Evolutionary conservation across 2,888 invertebrate genomes (phyloP), one percentile per base, ranked within the genome.

Genomic region (Chymomyza procnemis): DNA sequence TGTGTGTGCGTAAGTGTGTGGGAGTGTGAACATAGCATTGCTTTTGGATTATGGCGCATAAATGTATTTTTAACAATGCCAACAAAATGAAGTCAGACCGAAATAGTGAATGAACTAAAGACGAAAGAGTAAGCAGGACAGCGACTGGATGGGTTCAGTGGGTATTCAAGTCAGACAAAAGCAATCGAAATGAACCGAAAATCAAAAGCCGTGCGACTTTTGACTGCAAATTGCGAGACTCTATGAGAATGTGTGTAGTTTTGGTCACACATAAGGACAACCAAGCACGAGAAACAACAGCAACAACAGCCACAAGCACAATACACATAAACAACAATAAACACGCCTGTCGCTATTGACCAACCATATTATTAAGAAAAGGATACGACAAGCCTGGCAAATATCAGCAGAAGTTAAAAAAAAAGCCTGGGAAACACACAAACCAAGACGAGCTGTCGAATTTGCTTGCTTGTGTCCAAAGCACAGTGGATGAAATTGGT

Each of bases 31-130:
- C 18, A 30, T 46, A 79, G 71, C 74, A 74, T 79, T 74, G 73
- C 80, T 77, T 83, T 83, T 83, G 83, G 83, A 85, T 84, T 79
- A 85, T 85, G 80, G 73, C 75, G 79, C 85, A 84, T 85, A 85
- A 85, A 84, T 83, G 80, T 84, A 41, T 85, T 84, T 84, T 83
- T 81, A 85, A 84, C 83, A 80, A 78, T 76, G 61, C 47, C 48
- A 54, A 56, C 48, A 54, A 56, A 60, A 64, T 46, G 19, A 26
- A 26, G 48, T 34, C 8, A n/a, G 21, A 26, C 16, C 26, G 30
- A 55, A 67, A 16, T 16, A 56, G 30, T 16, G n/a, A 26, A 50
- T 22, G 22, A 6, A 22, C 21, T 4, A 21, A n/a, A 56, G 22
- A n/a, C 14, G 16, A n/a, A 34, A 16, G 26, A 61, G 54, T 22